Conservation (phyloP, 2,797 vertebrate species). For the Spondyliosoma cantharus region DNA sequence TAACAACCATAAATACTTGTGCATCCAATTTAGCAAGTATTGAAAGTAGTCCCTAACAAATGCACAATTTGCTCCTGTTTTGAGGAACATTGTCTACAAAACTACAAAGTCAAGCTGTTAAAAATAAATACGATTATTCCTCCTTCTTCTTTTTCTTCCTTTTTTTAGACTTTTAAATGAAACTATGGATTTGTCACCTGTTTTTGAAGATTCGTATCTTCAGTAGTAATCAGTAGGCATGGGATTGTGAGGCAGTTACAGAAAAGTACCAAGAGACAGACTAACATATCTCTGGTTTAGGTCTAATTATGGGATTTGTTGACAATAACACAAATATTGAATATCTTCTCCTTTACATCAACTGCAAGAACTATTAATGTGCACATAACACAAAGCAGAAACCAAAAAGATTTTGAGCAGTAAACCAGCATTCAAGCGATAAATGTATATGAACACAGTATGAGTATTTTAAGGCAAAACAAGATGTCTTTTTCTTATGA, state of each 20-base stretch:
- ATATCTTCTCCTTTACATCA: slow-evolving; percentile 33
- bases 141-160: no score
- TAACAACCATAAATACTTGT: no score
- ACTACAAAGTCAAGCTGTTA: no score
- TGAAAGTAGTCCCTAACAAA: no score
- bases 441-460: slow-evolving; percentile 43
- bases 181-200: no score
- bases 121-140: no score
- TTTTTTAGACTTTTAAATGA: no score
- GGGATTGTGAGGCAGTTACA: neutral
- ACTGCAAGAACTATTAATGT: slow-evolving; percentile 24
- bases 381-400: slow-evolving; percentile 22
- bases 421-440: slow-evolving; percentile 50
- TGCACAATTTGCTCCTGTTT: no score
- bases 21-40: no score
- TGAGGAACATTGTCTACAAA: no score
- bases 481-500: slow-evolving; percentile 27
- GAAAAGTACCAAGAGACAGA: neutral
- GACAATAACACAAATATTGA: slow-evolving; percentile 20
- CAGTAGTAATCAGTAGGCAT: neutral
- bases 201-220: neutral
- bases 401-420: slow-evolving; percentile 53
- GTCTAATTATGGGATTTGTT: slow-evolving; percentile 25
- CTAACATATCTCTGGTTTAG: neutral
- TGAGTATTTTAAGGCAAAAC: slow-evolving; percentile 38